phyloP scores from a whole-genome alignment of 2,113 vertebrate species.

The Odontophorus gujanensis region DNA sequence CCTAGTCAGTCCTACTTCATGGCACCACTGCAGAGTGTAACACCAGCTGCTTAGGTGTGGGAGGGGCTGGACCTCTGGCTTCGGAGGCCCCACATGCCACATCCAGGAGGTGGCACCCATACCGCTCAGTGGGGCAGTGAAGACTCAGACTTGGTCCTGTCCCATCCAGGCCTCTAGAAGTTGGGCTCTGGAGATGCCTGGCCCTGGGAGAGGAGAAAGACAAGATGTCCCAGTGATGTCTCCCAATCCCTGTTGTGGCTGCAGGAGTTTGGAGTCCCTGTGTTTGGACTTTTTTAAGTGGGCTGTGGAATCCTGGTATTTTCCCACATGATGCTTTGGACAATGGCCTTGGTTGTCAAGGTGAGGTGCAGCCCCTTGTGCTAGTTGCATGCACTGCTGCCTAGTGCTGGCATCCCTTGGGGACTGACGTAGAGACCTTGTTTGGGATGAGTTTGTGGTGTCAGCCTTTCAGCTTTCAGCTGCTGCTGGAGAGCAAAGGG shows the following conservation, averaged over 20 bases:
- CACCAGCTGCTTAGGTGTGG: not conserved
- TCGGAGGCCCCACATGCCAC: not conserved
- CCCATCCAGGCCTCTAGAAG: not conserved
- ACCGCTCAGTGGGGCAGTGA: not conserved
- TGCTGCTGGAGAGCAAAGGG: not conserved
- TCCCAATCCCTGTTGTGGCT: not conserved
- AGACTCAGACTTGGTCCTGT: not conserved
- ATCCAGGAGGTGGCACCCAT: not conserved
- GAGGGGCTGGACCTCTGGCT: not conserved
- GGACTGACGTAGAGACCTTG: not conserved
- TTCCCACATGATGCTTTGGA: rapidly evolving
- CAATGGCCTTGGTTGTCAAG: not conserved
- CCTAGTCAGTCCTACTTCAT: not conserved
- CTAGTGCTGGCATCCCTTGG: not conserved
- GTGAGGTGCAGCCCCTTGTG: not conserved
- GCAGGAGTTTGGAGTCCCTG: not conserved
- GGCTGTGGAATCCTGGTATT: not conserved
- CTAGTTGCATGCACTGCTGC: not conserved
- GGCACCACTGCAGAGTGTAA: not conserved
- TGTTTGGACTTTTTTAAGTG: not conserved
- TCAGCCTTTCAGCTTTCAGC: not conserved
- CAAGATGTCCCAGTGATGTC: not conserved
- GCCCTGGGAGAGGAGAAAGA: not conserved
- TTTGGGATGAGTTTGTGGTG: not conserved
- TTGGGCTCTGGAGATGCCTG: not conserved